phyloP scores from a whole-genome alignment of 2,797 vertebrate species.

The Phrynocephalus vlangalii region DNA sequence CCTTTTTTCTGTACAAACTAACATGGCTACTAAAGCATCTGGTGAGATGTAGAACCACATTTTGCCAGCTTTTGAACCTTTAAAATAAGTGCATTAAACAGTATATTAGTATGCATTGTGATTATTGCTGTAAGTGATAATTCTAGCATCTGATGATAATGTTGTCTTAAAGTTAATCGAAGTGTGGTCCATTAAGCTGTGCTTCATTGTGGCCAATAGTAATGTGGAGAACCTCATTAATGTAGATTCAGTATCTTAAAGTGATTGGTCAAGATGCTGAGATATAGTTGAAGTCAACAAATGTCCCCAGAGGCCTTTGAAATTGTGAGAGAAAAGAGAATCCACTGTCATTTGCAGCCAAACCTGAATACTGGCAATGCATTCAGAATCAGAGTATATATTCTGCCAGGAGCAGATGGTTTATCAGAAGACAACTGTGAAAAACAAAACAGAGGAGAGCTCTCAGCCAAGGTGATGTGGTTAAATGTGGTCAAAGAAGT shows the following conservation, averaged over 20 bases:
- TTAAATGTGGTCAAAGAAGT: neutral
- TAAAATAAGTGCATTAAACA: neutral
- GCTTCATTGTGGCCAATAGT: constrained; percentile 50
- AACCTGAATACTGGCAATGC: neutral
- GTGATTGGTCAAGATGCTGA: neutral
- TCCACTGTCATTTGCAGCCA: neutral
- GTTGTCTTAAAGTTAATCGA: constrained; percentile 58
- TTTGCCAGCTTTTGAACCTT: constrained; percentile 4
- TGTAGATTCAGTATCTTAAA: constrained; percentile 47
- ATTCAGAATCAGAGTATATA: constrained; percentile 11
- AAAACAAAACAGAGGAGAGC: neutral
- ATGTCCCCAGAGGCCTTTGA: neutral
- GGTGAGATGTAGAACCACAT: neutral
- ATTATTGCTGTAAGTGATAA: constrained; percentile 52
- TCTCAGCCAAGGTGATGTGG: constrained; percentile 1
- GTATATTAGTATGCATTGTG: neutral
- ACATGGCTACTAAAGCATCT: neutral
- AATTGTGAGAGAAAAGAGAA: neutral
- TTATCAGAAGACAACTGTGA: neutral
- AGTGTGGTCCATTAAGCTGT: constrained; percentile 51
- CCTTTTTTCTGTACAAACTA: no score
- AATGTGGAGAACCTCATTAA: constrained; percentile 56
- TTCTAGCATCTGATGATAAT: constrained; percentile 53
- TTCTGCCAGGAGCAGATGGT: neutral
- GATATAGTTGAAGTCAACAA: neutral